Conservation (phyloP, 1,140 invertebrate species). For the Aphelinus certus region DNA sequence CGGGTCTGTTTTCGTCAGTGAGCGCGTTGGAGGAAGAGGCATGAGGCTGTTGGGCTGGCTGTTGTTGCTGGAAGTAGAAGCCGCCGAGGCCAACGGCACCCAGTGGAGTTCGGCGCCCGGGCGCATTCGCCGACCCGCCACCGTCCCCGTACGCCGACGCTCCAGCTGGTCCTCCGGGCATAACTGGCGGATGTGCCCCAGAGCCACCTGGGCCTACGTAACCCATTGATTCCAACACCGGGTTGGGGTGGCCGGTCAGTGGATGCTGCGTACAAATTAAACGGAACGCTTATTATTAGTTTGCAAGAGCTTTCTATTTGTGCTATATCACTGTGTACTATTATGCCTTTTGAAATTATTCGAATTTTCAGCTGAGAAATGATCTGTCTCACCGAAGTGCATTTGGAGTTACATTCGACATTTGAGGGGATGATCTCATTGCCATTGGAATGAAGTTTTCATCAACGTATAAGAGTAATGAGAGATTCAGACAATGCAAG, state of each 20-base stretch:
- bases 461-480: too few relatives aligned
- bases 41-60: constrained; percentile 61
- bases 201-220: constrained; percentile 50
- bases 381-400: too few relatives aligned
- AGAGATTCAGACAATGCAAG: too few relatives aligned
- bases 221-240: constrained; percentile 45
- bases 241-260: constrained; percentile 19
- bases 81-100: constrained; percentile 84
- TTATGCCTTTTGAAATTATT: too few relatives aligned
- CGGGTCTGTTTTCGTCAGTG: constrained; percentile 83
- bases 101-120: constrained; percentile 80
- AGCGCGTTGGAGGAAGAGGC: constrained; percentile 65
- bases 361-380: too few relatives aligned
- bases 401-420: too few relatives aligned
- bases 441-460: too few relatives aligned
- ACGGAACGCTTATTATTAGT: too few relatives aligned
- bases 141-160: constrained; percentile 60
- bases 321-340: too few relatives aligned
- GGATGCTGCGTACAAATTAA: background rate
- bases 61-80: constrained; percentile 76
- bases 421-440: too few relatives aligned
- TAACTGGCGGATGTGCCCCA: constrained; percentile 49
- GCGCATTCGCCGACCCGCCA: constrained; percentile 70
- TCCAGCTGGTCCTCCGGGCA: constrained; percentile 41
- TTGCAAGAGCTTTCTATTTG: background rate